Conservation (phyloP, 1,140 invertebrate genomes). For the Campoletis sonorensis region DNA sequence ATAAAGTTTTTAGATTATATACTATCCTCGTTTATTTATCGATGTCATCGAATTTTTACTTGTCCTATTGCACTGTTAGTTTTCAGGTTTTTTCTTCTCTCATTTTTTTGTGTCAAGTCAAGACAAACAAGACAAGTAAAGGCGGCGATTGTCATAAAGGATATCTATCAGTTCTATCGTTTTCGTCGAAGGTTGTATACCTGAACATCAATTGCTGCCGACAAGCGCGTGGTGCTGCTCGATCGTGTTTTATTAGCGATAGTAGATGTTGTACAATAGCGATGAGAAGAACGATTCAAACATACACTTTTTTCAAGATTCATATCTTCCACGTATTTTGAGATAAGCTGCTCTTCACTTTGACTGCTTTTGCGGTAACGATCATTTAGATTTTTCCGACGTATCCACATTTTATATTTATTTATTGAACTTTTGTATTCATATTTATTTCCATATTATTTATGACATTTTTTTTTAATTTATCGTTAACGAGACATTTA, state of each 20-base stretch:
- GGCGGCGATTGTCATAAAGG: constrained; percentile 49
- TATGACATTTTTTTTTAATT: not conserved
- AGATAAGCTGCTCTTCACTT: constrained; percentile 46
- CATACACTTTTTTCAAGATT: constrained; percentile 59
- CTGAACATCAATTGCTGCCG: constrained; percentile 65
- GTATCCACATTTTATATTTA: not conserved
- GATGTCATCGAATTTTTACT: constrained; percentile 22
- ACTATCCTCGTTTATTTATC: not conserved
- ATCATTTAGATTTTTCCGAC: not conserved
- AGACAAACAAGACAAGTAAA: constrained; percentile 48
- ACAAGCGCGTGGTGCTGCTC: constrained; percentile 44
- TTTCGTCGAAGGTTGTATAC: constrained; percentile 46
- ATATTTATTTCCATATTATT: not conserved
- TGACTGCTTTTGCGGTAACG: constrained; percentile 4
- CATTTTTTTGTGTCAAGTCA: constrained; percentile 26
- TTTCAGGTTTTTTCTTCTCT: not conserved
- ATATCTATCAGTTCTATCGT: constrained; percentile 44
- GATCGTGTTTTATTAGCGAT: constrained; percentile 68
- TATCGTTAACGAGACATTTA: no score
- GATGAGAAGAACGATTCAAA: constrained; percentile 5
- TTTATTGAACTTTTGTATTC: not conserved
- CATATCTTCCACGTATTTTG: constrained; percentile 52
- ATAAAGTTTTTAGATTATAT: not conserved
- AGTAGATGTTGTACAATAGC: constrained; percentile 50
- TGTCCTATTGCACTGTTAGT: not conserved